Evolutionary conservation across 2,797 vertebrate genomes (phyloP).

Genomic region (Onychomys torridus): DNA sequence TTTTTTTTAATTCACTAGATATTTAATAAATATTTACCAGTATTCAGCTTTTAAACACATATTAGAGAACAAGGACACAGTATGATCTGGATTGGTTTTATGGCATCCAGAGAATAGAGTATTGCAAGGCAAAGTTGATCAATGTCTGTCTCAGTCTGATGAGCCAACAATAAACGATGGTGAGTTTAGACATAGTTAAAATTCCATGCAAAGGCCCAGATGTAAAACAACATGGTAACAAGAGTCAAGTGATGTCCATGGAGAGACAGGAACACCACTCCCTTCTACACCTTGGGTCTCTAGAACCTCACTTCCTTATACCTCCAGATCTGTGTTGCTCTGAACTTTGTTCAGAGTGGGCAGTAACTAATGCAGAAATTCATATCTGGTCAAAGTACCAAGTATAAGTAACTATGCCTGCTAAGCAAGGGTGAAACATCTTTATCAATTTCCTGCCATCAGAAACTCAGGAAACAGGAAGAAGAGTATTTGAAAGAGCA

Average conservation of each 20-base stretch:
- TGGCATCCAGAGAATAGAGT: background rate
- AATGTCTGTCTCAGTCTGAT: background rate
- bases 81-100: background rate
- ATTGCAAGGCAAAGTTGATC: background rate
- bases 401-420: background rate
- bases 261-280: background rate
- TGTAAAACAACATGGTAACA: background rate
- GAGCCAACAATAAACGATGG: background rate
- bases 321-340: background rate
- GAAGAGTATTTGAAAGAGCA: background rate
- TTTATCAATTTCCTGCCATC: background rate
- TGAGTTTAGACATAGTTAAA: background rate
- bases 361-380: background rate
- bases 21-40: background rate
- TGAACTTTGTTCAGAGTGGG: background rate
- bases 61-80: background rate
- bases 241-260: background rate
- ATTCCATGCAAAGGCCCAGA: background rate
- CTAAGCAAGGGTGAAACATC: background rate
- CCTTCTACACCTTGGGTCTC: background rate
- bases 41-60: background rate
- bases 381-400: background rate
- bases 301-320: background rate
- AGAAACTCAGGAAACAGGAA: background rate
- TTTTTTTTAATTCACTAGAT: background rate